Evolutionary conservation across 2,113 vertebrate genomes (phyloP).

Genomic region (Gymnogyps californianus): DNA sequence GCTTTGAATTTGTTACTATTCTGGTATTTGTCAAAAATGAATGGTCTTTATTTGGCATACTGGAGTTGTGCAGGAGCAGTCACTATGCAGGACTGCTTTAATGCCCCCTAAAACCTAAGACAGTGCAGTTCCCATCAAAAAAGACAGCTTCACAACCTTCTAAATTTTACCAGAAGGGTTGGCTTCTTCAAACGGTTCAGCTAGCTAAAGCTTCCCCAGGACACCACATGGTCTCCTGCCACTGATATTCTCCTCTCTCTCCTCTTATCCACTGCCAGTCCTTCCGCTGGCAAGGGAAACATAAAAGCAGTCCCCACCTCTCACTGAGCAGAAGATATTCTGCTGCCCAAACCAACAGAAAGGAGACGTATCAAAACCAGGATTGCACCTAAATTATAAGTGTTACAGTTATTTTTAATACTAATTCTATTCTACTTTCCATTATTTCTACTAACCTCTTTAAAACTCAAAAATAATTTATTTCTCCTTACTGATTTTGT

Average conservation of each 20-base stretch:
- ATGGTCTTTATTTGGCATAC: background rate
- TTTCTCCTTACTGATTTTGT: background rate
- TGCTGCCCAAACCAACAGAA: background rate
- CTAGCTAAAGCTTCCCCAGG: background rate
- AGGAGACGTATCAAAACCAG: background rate
- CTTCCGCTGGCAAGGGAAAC: background rate
- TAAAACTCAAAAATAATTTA: conserved; percentile 1
- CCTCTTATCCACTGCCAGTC: background rate
- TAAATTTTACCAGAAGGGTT: background rate
- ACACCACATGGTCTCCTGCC: background rate
- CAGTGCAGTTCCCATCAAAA: background rate
- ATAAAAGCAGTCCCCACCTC: background rate
- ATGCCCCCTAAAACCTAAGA: background rate
- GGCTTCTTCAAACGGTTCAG: background rate
- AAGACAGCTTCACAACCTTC: background rate
- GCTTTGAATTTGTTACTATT: background rate
- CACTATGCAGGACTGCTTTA: background rate
- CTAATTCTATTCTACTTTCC: background rate
- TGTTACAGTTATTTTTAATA: background rate
- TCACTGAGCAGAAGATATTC: background rate
- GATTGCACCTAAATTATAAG: background rate
- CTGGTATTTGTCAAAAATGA: background rate
- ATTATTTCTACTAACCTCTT: background rate
- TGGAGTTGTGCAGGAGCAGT: background rate
- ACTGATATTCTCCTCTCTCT: background rate